phyloP scores from a whole-genome alignment of 2,888 invertebrate species.

The Caradrina kadenii region DNA sequence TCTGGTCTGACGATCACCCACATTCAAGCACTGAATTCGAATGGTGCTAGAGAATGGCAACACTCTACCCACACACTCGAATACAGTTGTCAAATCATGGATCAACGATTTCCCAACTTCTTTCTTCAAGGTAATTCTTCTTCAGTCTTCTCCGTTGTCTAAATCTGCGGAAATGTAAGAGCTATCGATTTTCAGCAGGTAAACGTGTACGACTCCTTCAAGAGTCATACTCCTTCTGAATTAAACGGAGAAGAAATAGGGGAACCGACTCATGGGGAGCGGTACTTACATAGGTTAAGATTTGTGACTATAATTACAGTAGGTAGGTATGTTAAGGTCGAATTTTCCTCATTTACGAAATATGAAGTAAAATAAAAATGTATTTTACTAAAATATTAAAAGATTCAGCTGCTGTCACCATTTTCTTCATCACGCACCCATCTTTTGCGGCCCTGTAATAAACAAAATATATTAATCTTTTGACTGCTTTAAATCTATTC shows the following conservation, averaged over 20 bases:
- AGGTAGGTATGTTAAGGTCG: background rate
- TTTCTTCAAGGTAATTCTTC: constrained; percentile 35
- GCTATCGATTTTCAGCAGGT: constrained; percentile 46
- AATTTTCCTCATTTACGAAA: constrained; percentile 18
- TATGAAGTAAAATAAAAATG: background rate
- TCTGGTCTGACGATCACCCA: constrained; percentile 73
- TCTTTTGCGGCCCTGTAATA: constrained; percentile 13
- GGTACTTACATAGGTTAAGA: constrained; percentile 26
- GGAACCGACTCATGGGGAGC: constrained; percentile 25
- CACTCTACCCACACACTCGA: constrained; percentile 92
- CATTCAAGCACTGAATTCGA: constrained; percentile 92
- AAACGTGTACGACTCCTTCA: constrained; percentile 58
- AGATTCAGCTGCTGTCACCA: background rate
- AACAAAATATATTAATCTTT: background rate
- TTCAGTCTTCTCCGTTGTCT: constrained; percentile 11
- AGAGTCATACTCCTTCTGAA: constrained; percentile 61
- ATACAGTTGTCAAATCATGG: constrained; percentile 92
- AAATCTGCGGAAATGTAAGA: constrained; percentile 21
- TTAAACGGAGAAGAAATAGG: constrained; percentile 55
- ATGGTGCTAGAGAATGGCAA: constrained; percentile 92
- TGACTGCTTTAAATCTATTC: background rate
- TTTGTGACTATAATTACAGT: constrained; percentile 44
- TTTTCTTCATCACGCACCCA: background rate
- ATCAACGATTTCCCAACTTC: constrained; percentile 26
- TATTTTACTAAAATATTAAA: background rate